phyloP scores from a whole-genome alignment of 2,888 invertebrate genomes.

The Philonicus albiceps region DNA sequence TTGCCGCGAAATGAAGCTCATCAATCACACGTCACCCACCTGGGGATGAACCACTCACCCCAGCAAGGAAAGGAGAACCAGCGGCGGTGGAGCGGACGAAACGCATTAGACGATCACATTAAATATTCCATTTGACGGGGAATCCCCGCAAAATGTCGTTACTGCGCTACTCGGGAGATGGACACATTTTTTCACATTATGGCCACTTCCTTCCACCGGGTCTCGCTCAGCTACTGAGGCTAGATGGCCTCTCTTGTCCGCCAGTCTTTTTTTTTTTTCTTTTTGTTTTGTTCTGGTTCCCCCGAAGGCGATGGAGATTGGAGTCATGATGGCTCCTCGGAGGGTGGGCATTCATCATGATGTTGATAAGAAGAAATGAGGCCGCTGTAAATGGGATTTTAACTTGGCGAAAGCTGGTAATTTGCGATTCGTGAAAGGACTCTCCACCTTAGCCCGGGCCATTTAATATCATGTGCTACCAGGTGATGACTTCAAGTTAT shows the following conservation, averaged over 20 bases:
- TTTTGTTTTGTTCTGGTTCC: not conserved
- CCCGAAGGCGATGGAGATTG: slow-evolving; percentile 7
- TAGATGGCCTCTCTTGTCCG: not conserved
- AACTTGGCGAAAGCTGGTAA: slow-evolving; percentile 23
- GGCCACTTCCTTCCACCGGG: slow-evolving; percentile 4
- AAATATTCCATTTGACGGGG: slow-evolving; percentile 29
- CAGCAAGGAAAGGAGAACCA: not conserved
- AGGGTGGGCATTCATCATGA: slow-evolving; percentile 5
- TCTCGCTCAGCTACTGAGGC: not conserved
- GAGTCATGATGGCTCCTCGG: not conserved
- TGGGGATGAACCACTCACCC: not conserved
- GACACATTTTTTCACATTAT: slow-evolving; percentile 33
- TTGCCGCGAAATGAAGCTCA: slow-evolving; percentile 19
- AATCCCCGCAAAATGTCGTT: slow-evolving; percentile 6
- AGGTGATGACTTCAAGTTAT: not conserved
- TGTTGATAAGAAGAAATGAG: slow-evolving; percentile 34
- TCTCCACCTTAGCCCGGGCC: not conserved
- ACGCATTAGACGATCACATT: slow-evolving; percentile 15
- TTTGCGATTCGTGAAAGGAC: slow-evolving; percentile 5
- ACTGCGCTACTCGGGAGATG: slow-evolving; percentile 20
- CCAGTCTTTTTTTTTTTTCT: not conserved
- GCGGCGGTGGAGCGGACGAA: not conserved
- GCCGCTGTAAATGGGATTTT: slow-evolving; percentile 9
- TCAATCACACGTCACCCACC: slow-evolving; percentile 18
- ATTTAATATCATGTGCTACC: slow-evolving; percentile 14